Base-by-base conservation (phyloP, 2,888 invertebrate genomes). In the Limnephilus marmoratus region DNA sequence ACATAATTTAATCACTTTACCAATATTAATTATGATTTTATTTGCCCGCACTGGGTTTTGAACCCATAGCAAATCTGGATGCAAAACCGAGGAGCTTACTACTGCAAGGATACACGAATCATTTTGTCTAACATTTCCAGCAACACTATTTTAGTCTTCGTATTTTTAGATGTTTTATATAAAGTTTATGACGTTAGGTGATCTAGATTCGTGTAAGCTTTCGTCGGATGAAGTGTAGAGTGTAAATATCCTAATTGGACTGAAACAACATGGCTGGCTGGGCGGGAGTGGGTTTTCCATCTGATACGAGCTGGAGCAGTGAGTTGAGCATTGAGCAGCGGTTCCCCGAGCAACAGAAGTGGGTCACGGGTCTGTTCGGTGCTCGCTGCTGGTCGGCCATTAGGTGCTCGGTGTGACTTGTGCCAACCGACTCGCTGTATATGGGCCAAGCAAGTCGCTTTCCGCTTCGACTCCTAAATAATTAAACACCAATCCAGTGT, bases 381-480 rank as follows among this genome's bases (percentile, higher is more conserved):
- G 7, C 9, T 9, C 24, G 68, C 68, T 68, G 15, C 53, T 53
- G 49, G 49, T 49, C 49, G 49, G 49, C 49, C 5, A 18, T 3
- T 53, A 3, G 3, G 3, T 13, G 15, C 68, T 18, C 9, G 41
- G 41, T 29, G 82, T 3, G 31, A 81, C n/a, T 29, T 15, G 29
- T 11, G 82, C 82, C 31, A 34, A 83, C 83, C 37, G 31, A 31
- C 83, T 31, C 83, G 83, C 83, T 31, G 37, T 83, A 83, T 83
- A 83, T n/a, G 45, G 86, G 86, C 86, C 86, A 49, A 86, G 86
- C 49, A 31, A 86, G 87, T 31, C 29, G 87, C 31, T 87, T 53
- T 41, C 49, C 49, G 45, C 49, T 86, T 86, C 41, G 24, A 29
- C 86, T 87, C 87, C 87, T 87, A 49, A 87, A 49, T 87, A 31